These are phyloP conservation scores for Tiliqua scincoides DNA, from an alignment of 2,113 vertebrate species.

Conservation along the genomic window DNA sequence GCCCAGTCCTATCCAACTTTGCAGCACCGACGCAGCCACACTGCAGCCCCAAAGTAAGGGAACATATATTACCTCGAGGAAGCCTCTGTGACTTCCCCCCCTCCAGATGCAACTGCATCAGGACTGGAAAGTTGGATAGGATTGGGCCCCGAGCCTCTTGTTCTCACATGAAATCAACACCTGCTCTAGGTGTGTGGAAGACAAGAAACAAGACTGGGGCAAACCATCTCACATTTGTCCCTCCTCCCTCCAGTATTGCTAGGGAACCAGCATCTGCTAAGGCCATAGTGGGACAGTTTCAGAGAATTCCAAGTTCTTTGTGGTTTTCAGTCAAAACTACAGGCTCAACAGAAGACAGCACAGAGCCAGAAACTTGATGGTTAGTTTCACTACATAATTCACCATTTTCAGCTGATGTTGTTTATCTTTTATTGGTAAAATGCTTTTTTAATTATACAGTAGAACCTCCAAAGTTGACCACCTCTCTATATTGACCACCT, in stretches of 20 bases:
- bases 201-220: not conserved
- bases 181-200: rapidly evolving
- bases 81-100: too few relatives aligned
- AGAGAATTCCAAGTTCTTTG: too few relatives aligned
- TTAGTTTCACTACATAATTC: not conserved
- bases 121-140: too few relatives aligned
- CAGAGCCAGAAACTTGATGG: not conserved
- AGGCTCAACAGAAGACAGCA: not conserved
- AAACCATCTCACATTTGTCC: not conserved
- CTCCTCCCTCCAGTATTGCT: not conserved
- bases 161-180: rapidly evolving
- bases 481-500: too few relatives aligned
- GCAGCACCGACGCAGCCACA: too few relatives aligned
- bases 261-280: not conserved
- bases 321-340: not conserved
- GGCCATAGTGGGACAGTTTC: not conserved
- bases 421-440: not conserved
- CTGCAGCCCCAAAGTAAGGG: too few relatives aligned
- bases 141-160: too few relatives aligned
- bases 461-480: too few relatives aligned
- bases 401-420: not conserved
- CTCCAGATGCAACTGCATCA: too few relatives aligned
- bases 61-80: too few relatives aligned
- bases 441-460: not conserved
- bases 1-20: too few relatives aligned